Base-by-base conservation (phyloP, 2,888 invertebrate species). In the Dusona sp. region DNA sequence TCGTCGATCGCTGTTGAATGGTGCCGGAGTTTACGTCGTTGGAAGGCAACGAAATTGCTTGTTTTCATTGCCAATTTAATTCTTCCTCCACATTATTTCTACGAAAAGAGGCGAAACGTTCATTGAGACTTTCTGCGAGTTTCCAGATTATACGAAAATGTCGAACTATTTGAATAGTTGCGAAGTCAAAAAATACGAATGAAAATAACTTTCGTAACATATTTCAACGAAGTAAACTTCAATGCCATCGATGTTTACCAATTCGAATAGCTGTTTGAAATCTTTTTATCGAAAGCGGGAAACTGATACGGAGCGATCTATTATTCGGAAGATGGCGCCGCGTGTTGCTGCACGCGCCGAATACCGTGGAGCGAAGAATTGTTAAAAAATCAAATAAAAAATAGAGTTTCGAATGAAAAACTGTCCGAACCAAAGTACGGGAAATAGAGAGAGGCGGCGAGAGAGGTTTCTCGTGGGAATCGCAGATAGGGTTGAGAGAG, bases 391-490 rank as follows among this genome's bases (percentile, higher is more conserved):
- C 16, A 25, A 42, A 36, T 8, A 54, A 22, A 54, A 54, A 54
- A 8, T 29, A 25, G 57, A 61, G 25, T 29, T 61, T 16, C 16
- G 6, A 16, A 6, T 1, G 61, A 61, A 61, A 61, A 61, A 67
- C 25, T 8, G 42, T 54, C 9, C 19, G 42, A 83, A n/a, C 9
- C n/a, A 42, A n/a, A 64, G 57, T 16, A 9, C 16, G 29, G 16
- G 51, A 48, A 16, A 79, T 13, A 38, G 67, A 61, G 36, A 61
- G 54, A 38, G 51, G 54, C 38, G 65, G 70, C n/a, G 57, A 64
- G 51, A 25, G 45, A 68, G 74, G 51, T 29, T 77, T 80, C 77
- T 83, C 83, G 86, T 83, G 79, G 79, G 83, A 86, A 86, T 83
- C 77, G 83, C 75, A 64, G 72, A 79, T 77, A 16, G 72, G 70